phyloP scores from a whole-genome alignment of 2,113 vertebrate species.

The Isurus oxyrinchus region DNA sequence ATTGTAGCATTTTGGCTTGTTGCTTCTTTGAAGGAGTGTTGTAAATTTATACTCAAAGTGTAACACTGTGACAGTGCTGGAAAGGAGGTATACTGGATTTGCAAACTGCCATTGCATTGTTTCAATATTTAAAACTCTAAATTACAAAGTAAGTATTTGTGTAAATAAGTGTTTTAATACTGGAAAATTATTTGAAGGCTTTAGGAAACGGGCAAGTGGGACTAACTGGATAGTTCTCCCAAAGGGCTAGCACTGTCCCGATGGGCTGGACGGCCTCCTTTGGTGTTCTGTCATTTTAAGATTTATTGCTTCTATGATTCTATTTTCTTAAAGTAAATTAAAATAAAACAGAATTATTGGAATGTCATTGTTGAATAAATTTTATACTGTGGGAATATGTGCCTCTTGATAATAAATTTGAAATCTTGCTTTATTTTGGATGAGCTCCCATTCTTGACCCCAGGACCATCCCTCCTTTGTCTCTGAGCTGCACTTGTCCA shows the following conservation, averaged over 20 bases:
- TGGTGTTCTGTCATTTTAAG: background rate
- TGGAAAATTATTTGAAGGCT: background rate
- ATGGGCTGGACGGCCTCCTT: background rate
- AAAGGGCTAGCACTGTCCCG: background rate
- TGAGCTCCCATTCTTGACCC: background rate
- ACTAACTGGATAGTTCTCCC: background rate
- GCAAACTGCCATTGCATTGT: background rate
- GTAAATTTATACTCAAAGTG: background rate
- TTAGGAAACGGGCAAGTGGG: background rate
- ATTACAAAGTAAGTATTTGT: background rate
- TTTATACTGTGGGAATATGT: too few species aligned
- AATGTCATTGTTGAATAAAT: background rate
- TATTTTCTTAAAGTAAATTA: background rate
- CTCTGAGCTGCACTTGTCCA: background rate
- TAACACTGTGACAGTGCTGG: background rate
- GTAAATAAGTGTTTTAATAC: background rate
- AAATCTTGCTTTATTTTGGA: background rate
- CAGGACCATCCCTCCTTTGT: background rate
- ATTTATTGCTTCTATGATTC: background rate
- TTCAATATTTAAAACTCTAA: background rate
- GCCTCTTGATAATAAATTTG: background rate
- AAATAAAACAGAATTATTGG: background rate
- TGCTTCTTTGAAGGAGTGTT: background rate
- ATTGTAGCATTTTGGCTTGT: background rate
- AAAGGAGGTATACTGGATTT: background rate